Conservation (phyloP, 2,888 invertebrate species). For the Metalampra italica region DNA sequence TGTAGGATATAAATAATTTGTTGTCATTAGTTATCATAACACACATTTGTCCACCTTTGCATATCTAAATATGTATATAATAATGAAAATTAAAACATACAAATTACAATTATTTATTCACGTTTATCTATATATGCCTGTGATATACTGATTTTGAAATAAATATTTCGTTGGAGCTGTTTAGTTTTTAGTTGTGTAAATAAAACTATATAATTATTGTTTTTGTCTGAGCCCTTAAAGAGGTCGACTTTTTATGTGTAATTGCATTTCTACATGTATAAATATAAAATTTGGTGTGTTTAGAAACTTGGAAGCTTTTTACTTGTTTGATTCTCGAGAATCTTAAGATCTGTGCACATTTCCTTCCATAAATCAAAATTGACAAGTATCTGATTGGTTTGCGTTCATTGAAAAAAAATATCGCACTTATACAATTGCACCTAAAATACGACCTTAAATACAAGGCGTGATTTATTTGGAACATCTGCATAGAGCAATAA, state of each 20-base stretch:
- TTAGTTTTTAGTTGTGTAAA: no score
- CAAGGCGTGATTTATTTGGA: no score
- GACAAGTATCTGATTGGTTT: no score
- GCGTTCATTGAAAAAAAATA: no score
- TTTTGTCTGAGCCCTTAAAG: no score
- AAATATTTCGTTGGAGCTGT: no score
- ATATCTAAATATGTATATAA: background rate
- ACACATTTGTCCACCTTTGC: background rate
- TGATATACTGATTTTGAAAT: constrained; percentile 37
- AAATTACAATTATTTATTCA: background rate
- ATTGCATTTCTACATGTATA: background rate
- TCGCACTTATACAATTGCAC: no score
- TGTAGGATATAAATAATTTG: background rate
- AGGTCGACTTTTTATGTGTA: background rate
- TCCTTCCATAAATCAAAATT: no score
- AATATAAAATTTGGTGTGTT: background rate
- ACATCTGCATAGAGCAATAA: no score
- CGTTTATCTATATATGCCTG: constrained; percentile 35
- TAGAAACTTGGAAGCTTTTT: no score
- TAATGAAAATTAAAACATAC: no score
- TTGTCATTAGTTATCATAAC: background rate
- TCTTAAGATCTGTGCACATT: background rate
- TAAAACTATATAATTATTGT: background rate
- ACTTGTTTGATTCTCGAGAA: background rate
- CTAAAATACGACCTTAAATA: no score